Conservation (phyloP, 2,888 invertebrate species). For the Meteorus colon region DNA sequence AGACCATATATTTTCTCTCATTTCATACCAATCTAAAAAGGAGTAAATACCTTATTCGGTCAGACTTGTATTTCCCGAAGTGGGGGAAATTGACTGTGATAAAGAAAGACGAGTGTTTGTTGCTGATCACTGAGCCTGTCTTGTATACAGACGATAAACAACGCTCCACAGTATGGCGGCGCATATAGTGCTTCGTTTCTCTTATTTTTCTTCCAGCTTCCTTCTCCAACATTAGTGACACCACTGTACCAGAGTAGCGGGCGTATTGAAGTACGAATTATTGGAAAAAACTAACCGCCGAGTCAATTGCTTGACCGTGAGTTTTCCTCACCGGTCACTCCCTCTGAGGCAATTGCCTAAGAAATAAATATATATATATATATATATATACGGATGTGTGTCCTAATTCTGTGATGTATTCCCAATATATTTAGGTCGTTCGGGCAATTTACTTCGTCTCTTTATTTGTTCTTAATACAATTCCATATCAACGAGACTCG, state of each 20-base stretch:
- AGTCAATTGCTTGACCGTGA: conserved; percentile 35
- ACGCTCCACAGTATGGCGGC: conserved; percentile 40
- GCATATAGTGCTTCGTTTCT: background rate
- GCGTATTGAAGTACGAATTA: conserved; percentile 37
- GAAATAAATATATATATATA: conserved; percentile 18
- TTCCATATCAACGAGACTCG: background rate
- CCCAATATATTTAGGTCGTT: conserved; percentile 4
- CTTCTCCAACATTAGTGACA: conserved; percentile 37
- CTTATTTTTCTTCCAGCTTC: background rate
- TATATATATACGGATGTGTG: background rate
- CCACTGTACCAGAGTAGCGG: conserved; percentile 41
- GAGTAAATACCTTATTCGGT: conserved; percentile 31
- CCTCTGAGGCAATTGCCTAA: conserved; percentile 45
- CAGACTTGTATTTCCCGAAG: background rate
- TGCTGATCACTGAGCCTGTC: conserved; percentile 28
- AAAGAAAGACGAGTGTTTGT: conserved; percentile 34
- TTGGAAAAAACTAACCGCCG: conserved; percentile 34
- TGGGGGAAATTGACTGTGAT: conserved; percentile 11
- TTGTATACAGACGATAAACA: conserved; percentile 44
- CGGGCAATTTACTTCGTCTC: background rate
- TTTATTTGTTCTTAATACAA: background rate
- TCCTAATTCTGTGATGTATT: background rate
- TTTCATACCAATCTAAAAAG: background rate
- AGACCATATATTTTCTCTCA: background rate
- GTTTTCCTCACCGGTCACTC: conserved; percentile 20